Base-by-base conservation (phyloP, 2,888 invertebrate genomes). In the Athrips mouffetella region DNA sequence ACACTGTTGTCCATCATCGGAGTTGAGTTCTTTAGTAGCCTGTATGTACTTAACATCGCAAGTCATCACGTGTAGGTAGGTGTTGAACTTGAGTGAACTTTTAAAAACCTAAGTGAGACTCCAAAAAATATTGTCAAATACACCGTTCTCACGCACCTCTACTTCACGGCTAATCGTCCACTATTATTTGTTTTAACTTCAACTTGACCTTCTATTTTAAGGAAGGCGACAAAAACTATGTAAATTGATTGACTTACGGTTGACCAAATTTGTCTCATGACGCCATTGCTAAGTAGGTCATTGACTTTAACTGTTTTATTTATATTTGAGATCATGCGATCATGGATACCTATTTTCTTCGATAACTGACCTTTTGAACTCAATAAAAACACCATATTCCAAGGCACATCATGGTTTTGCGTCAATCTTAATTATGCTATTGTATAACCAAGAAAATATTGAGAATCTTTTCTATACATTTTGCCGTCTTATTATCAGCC, bases 211-310 rank as follows among this genome's bases (percentile, higher is more conserved):
- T 18, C 21, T 16, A 15, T 31, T 45, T 10, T 25, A 39, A 50
- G 47, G 47, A 47, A 50, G 37, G 50, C 11, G 48, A 37, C 42
- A 47, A 51, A 50, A 47, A 51, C 45, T 33, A 27, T 40, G 33
- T 31, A 27, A 51, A 51, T 51, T 16, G 18, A 48, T 51, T 51
- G 13, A 27, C 11, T 45, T 13, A 47, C 33, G 50, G 37, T 20
- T 45, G 31, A 29, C 35, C 47, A 21, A 48, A 41, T 30, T 29
- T 13, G 37, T 30, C 42, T 21, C 21, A n/a, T 37, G 40, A 48
- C 37, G 23, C 27, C 39, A 39, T 47, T 47, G 23, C 27, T 51
- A 48, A 48, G 5, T 51, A 16, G 51, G 51, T 40, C 45, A 48
- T 48, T 51, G 47, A 48, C 51, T 48, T 29, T 23, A 16, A 11